These are phyloP conservation scores for Cistogaster globosa DNA, from an alignment of 2,888 invertebrate genomes.

Conservation along the genomic window DNA sequence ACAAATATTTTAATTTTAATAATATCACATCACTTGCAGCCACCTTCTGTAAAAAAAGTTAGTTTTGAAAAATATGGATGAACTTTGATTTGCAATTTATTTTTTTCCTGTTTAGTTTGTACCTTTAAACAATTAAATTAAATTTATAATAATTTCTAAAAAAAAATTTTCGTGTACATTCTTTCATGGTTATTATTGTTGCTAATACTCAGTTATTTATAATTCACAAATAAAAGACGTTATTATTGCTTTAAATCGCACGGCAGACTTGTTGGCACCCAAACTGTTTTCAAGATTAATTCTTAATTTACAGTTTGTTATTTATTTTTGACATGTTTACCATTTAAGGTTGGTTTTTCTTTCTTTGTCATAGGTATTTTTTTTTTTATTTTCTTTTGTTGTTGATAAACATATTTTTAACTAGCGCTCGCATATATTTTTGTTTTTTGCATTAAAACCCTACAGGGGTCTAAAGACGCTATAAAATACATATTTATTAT, in stretches of 20 bases:
- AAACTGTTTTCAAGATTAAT: constrained; percentile 47
- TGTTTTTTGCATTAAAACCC: constrained; percentile 11
- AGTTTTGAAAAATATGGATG: too few species aligned
- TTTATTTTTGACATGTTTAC: constrained; percentile 39
- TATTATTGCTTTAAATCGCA: not conserved
- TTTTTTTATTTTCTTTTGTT: not conserved
- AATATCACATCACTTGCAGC: too few species aligned
- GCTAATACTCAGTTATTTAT: too few species aligned
- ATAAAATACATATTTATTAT: constrained; percentile 25
- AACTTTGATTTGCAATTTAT: too few species aligned
- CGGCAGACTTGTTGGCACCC: constrained; percentile 53
- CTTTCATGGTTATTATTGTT: too few species aligned
- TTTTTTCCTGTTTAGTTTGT: too few species aligned
- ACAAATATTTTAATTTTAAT: too few species aligned
- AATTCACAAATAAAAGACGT: too few species aligned
- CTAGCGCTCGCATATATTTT: constrained; percentile 9
- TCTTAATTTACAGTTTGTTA: constrained; percentile 42
- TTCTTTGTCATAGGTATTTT: not conserved
- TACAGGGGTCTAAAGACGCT: constrained; percentile 17
- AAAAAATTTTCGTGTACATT: too few species aligned
- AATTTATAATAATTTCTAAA: too few species aligned
- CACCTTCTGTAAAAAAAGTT: too few species aligned
- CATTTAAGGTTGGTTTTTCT: constrained; percentile 12
- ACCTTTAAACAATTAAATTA: too few species aligned
- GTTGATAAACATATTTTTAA: not conserved